Evolutionary conservation across 2,797 vertebrate species (phyloP), one percentile per base, ranked within the genome.

Genomic region (Halcyon badia): DNA sequence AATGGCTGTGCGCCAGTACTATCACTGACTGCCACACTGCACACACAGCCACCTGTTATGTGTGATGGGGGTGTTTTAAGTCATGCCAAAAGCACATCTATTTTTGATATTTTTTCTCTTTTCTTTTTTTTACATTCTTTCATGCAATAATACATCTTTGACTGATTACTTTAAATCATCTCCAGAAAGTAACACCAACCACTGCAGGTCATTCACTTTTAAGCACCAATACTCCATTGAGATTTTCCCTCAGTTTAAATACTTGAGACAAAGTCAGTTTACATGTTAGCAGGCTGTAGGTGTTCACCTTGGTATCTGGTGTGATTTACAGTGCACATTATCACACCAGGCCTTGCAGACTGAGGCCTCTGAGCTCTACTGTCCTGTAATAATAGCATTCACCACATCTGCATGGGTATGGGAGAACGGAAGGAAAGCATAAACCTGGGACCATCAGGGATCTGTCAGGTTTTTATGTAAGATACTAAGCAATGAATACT

Each of bases 21-120:
- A 83, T 16, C 61, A 33, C 58, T 94, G 77, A 21, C 49, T 96
- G 64, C 69, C 51, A 81, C 8, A 6, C 58, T 83, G 52, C 58
- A 66, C 82, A 92, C 95, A 94, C 16, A 83, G 87, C 83, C 54
- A 54, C 92, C 87, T 97, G 79, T 37, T 62, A 41, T 10, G 20
- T 64, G 22, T 42, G 33, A 57, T 42, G 28, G 31, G 16, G 8
- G 9, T 86, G 33, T 33, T 89, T 79, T 56, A 89, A 87, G 39
- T 54, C 22, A 3, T 75, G 72, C 49, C 77, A 94, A 90, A 90
- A 91, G 10, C 37, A 92, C 6, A 14, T 11, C 37, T 57, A 44
- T 46, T 93, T 83, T 81, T 11, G 49, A 3, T 70, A 2, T 14
- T 28, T 6, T 17, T 9, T 9, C 2, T 14, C 22, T 58, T 39